phyloP scores from a whole-genome alignment of 1,140 invertebrate genomes.

The Nymphalis io region DNA sequence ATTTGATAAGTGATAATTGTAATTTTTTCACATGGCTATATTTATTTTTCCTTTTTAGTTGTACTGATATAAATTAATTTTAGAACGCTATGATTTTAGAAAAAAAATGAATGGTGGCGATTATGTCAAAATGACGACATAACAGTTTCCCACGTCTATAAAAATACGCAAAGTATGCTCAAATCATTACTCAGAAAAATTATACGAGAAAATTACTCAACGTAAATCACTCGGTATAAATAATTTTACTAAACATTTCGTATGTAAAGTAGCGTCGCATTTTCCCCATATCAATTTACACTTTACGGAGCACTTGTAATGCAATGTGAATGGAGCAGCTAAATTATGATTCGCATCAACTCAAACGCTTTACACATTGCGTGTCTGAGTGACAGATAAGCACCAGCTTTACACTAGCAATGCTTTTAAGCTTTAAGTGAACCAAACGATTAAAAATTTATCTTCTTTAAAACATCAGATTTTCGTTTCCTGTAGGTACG shows the following conservation, averaged over 20 bases:
- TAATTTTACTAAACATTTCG: slow-evolving; percentile 25
- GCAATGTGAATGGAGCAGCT: slow-evolving; percentile 27
- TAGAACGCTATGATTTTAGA: no score
- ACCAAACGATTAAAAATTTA: slow-evolving; percentile 6
- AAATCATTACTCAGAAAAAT: not conserved
- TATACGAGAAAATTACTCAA: slow-evolving; percentile 15
- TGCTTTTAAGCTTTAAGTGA: slow-evolving; percentile 26
- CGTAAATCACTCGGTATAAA: slow-evolving; percentile 21
- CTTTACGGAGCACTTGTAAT: slow-evolving; percentile 35
- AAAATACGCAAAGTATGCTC: not conserved
- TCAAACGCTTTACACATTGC: slow-evolving; percentile 31
- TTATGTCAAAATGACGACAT: no score
- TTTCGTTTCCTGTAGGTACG: not conserved
- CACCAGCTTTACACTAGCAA: slow-evolving; percentile 24
- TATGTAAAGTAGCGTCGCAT: slow-evolving; percentile 20
- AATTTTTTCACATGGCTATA: no score
- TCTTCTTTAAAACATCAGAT: not conserved
- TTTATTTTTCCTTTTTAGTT: no score
- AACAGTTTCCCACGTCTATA: no score
- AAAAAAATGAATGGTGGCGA: no score
- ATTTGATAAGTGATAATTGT: no score
- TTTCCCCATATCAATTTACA: slow-evolving; percentile 38
- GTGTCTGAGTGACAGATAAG: slow-evolving; percentile 36
- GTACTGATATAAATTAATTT: no score
- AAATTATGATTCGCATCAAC: slow-evolving; percentile 37